Evolutionary conservation across 1,140 invertebrate species (phyloP).

Genomic region (Drosophila bifasciata): DNA sequence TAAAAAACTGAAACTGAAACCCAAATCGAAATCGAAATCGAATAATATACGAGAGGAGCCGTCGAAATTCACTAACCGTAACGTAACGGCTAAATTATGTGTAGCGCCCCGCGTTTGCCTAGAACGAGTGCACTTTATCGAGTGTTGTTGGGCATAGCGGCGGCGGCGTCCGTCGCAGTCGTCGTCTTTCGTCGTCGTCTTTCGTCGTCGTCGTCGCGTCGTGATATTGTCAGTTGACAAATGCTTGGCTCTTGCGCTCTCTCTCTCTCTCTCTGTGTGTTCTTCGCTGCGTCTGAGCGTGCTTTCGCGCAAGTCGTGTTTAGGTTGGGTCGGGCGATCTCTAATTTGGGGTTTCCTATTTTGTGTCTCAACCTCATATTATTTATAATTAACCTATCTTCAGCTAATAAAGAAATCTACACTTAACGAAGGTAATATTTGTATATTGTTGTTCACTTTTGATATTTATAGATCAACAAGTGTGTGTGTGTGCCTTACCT

Average conservation of each 20-base stretch:
- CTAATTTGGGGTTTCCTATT: not conserved
- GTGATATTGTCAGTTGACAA: constrained; percentile 61
- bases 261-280: constrained; percentile 8
- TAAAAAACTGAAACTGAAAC: constrained; percentile 13
- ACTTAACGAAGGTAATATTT: no score
- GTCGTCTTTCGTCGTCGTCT: constrained; percentile 21
- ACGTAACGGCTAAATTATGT: constrained; percentile 40
- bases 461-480: no score
- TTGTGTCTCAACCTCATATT: not conserved
- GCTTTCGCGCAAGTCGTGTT: no score
- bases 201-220: constrained; percentile 20
- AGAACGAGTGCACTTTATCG: constrained; percentile 65
- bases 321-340: not conserved
- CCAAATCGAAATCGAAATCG: constrained; percentile 22
- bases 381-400: no score
- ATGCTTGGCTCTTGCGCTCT: constrained; percentile 24
- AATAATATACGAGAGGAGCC: constrained; percentile 2
- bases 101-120: constrained; percentile 26
- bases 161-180: constrained; percentile 1
- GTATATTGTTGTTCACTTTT: no score
- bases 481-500: no score
- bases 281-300: constrained; percentile 1
- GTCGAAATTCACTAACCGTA: constrained; percentile 5
- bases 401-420: no score
- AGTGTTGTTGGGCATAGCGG: constrained; percentile 24